Base-by-base conservation (phyloP, 1,140 invertebrate genomes). In the Vollenhovia emeryi region DNA sequence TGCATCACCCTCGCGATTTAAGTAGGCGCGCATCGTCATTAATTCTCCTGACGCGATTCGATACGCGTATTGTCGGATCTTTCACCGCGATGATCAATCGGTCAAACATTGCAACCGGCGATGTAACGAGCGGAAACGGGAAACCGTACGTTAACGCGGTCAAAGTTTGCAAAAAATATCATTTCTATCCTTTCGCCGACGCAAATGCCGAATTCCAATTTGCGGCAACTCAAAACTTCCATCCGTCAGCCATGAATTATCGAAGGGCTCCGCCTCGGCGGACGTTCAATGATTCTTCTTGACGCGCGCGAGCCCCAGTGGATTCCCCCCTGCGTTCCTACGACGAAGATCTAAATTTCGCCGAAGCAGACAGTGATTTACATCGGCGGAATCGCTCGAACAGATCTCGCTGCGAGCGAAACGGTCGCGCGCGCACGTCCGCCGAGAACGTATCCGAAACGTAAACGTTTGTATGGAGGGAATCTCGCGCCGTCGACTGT, bases 391-490 rank as follows among this genome's bases (percentile, higher is more conserved):
- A 82, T 82, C 78, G 78, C 50, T 82, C 68, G 78, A 82, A 82
- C 78, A 52, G 66, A 82, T 82, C 78, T 82, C 78, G 66, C 66
- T 33, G 24, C 78, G 27, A 45, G 66, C 68, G 33, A 71, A 57
- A 82, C 45, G 78, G 66, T 82, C 78, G 78, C 78, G 78, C 78
- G 27, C 59, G 27, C 43, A 52, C 66, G 66, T 66, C 66, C 78
- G 40, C 68, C 50, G 78, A 82, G 76, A 87, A 84, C 50, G 59
- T 68, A 74, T 88, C 69, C 73, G 68, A 87, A 84, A 73, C 60
- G 66, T 82, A 80, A 76, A 84, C 80, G 69, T 30, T 73, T 48
- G 21, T n/a, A 73, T 33, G 48, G 78, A 55, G 55, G 52, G 48
- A 50, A 40, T 45, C 36, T 59, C 71, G 30, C 59, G 69, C 59